Evolutionary conservation across 2,888 invertebrate genomes (phyloP).

Genomic region (Mycalesis mineus): DNA sequence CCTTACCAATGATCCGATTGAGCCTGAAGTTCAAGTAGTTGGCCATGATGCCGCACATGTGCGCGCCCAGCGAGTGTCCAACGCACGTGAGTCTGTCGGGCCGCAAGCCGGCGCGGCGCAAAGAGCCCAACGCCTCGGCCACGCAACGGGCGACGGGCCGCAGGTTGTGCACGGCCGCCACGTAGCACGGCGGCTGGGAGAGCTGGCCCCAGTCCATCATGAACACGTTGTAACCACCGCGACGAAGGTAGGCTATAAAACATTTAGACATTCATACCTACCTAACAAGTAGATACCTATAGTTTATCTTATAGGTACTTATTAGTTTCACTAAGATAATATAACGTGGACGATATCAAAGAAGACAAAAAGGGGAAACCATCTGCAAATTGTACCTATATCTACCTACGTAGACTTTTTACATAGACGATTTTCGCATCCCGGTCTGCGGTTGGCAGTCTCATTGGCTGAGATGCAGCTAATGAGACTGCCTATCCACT

Average conservation of each 20-base stretch:
- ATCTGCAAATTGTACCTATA: too few relatives aligned
- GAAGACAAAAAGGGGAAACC: too few relatives aligned
- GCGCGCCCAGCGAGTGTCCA: slow-evolving; percentile 87
- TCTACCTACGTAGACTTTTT: too few relatives aligned
- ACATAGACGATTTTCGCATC: too few relatives aligned
- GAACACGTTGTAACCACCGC: slow-evolving; percentile 87
- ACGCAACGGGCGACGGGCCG: slow-evolving; percentile 84
- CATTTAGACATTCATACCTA: not conserved
- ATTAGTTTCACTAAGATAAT: too few relatives aligned
- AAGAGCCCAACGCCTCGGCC: slow-evolving; percentile 79
- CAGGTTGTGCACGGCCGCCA: slow-evolving; percentile 86
- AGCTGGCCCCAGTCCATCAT: slow-evolving; percentile 88
- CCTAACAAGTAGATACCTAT: too few relatives aligned
- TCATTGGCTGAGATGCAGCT: too few relatives aligned
- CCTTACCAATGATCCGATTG: slow-evolving; percentile 83
- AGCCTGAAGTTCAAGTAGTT: slow-evolving; percentile 85
- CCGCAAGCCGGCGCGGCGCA: slow-evolving; percentile 82
- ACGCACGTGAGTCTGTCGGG: slow-evolving; percentile 84
- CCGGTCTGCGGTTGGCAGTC: too few relatives aligned
- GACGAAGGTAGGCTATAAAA: slow-evolving; percentile 81
- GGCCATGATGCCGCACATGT: slow-evolving; percentile 86
- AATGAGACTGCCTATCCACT: too few relatives aligned
- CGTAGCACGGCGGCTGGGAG: slow-evolving; percentile 83
- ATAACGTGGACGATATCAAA: too few relatives aligned
- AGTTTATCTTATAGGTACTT: too few relatives aligned